These are phyloP conservation scores for Melieria picta DNA, from an alignment of 2,888 invertebrate genomes.

Conservation along the genomic window DNA sequence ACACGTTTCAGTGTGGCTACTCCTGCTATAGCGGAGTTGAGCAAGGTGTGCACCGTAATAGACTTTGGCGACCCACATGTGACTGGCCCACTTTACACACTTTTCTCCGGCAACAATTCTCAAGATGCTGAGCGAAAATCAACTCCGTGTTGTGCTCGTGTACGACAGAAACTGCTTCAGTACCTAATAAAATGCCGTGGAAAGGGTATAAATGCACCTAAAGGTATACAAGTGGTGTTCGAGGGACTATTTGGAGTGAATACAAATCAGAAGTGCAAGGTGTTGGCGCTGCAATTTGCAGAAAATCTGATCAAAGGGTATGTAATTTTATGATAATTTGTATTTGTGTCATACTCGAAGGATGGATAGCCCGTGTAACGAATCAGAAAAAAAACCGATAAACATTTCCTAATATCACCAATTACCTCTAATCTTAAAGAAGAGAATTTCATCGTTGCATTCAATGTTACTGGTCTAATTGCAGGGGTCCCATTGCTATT, in stretches of 20 bases:
- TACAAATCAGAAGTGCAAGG: slow-evolving; percentile 84
- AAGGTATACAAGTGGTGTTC: slow-evolving; percentile 88
- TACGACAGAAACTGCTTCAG: slow-evolving; percentile 85
- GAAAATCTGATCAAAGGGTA: slow-evolving; percentile 84
- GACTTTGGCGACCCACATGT: slow-evolving; percentile 80
- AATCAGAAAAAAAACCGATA: too few species aligned
- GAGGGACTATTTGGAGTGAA: slow-evolving; percentile 86
- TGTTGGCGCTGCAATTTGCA: slow-evolving; percentile 82
- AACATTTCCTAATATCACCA: too few species aligned
- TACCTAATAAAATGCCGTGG: slow-evolving; percentile 81
- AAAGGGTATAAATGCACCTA: slow-evolving; percentile 78
- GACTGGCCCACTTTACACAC: slow-evolving; percentile 79
- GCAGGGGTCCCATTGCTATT: slow-evolving; percentile 60
- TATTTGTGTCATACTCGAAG: background rate
- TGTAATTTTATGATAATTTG: slow-evolving; percentile 60
- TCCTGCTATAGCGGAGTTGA: slow-evolving; percentile 85
- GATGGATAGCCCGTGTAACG: too few species aligned
- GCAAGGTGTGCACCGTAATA: slow-evolving; percentile 76
- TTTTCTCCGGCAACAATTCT: slow-evolving; percentile 71
- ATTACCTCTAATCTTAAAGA: too few species aligned
- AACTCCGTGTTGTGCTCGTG: slow-evolving; percentile 82
- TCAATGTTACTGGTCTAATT: slow-evolving; percentile 2
- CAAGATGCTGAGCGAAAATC: slow-evolving; percentile 76
- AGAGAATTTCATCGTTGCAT: too few species aligned
- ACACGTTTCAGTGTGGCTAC: slow-evolving; percentile 90